Percentiles rank a stretch among this genome's conserved stretches.
phyloP scores from a whole-genome alignment of 2,113 vertebrate genomes.

The Prunella himalayana region DNA sequence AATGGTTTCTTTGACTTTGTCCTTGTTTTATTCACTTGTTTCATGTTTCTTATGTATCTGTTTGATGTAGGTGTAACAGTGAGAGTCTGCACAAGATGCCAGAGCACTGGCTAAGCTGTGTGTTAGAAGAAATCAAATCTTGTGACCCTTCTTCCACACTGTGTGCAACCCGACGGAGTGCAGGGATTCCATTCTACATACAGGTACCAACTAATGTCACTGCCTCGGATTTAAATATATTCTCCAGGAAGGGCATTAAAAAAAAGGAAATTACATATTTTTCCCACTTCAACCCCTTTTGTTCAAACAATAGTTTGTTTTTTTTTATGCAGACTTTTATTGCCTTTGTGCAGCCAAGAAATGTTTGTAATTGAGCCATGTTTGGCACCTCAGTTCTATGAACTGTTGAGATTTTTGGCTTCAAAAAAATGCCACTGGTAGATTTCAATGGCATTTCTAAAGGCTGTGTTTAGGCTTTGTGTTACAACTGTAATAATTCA shows the following conservation, averaged over 20 bases:
- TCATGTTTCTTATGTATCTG: neutral
- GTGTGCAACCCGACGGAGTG: conserved; percentile 93
- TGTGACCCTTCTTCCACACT: conserved; percentile 89
- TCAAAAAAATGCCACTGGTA: neutral
- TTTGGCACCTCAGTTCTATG: neutral
- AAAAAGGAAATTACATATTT: neutral
- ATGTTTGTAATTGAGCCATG: neutral
- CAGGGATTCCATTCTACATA: conserved; percentile 95
- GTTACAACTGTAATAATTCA: neutral
- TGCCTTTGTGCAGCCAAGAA: neutral
- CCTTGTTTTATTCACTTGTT: neutral
- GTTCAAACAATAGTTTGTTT: neutral
- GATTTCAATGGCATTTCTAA: neutral
- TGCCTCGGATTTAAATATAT: neutral
- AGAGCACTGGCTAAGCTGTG: conserved; percentile 81
- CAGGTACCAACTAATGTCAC: conserved; percentile 75
- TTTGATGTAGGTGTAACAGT: conserved; percentile 76
- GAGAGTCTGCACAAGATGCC: conserved; percentile 82
- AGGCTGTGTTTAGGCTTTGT: neutral
- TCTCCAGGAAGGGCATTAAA: neutral
- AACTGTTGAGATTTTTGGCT: neutral
- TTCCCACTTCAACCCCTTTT: neutral
- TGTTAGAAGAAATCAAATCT: conserved; percentile 88
- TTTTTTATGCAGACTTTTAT: neutral
- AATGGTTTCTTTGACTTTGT: neutral